A percentile compares a stretch with the other conserved stretches of the same genome.
These are phyloP conservation scores for Baryphthengus martii DNA, from an alignment of 2,113 vertebrate genomes.

Conservation along the genomic window DNA sequence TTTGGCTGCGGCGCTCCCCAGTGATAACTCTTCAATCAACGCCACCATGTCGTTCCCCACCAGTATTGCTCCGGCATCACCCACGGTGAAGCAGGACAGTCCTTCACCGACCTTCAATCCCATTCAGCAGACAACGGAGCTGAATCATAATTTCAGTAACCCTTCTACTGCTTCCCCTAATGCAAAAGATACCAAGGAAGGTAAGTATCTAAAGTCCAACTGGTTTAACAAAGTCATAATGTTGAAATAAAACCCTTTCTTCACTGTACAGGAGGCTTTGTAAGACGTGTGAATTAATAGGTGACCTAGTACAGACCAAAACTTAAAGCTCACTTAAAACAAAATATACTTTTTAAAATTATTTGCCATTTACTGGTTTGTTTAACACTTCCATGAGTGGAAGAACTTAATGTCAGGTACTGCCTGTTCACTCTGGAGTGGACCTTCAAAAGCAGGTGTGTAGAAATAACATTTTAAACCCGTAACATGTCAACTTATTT, in stretches of 20 bases:
- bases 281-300: neutral
- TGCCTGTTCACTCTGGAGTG: neutral
- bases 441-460: neutral
- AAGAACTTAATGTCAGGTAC: neutral
- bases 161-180: conserved; percentile 5
- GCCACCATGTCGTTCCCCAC: neutral
- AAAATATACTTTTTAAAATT: neutral
- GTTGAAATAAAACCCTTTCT: neutral
- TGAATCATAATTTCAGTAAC: conserved; percentile 23
- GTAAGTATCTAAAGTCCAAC: neutral
- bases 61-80: neutral
- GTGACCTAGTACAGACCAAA: neutral
- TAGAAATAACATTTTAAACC: neutral
- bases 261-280: neutral
- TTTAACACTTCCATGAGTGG: neutral
- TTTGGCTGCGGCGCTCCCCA: neutral
- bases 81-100: neutral
- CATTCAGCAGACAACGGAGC: conserved; percentile 1
- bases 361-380: neutral
- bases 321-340: neutral
- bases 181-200: conserved; percentile 23
- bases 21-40: neutral
- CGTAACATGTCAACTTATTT: neutral
- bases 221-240: neutral
- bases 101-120: neutral